Base-by-base conservation (phyloP, 2,797 vertebrate genomes). In the Falco berigora region DNA sequence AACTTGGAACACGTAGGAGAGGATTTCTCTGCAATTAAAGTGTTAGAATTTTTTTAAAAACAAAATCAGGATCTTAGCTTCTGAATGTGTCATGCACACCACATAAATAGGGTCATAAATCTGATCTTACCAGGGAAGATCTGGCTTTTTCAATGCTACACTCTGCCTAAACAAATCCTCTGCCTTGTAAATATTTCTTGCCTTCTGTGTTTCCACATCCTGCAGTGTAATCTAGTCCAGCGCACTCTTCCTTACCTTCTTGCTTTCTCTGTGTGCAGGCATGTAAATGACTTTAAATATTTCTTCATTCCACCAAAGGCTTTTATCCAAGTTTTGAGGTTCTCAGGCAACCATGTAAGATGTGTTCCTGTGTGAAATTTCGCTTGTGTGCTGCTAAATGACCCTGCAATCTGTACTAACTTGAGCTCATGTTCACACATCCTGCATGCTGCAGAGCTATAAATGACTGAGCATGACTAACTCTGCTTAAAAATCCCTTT, bases 401-500 rank as follows among this genome's bases (percentile, higher is more conserved):
- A 95, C 95, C 95, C 91, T 88, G 64, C 80, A 93, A 78, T 81
- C 96, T 96, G 91, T 83, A 91, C 86, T 97, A 96, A 96, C 92
- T 97, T 94, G 72, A 96, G 95, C 86, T 97, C 73, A 68, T 11
- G 14, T 96, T 97, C 63, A 30, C 88, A 96, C 95, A 82, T 82
- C 75, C 78, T 78, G 73, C 23, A 2, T 55, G 94, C 91, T 95
- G 86, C 87, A 94, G 91, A 97, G 86, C 95, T 96, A 97, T 97
- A 97, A 96, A 97, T 96, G 93, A 90, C 73, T 94, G 87, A 94
- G 94, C 94, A 87, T 97, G 95, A 96, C 91, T 96, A 97, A 97
- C 96, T 94, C 91, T 91, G 87, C 92, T 97, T 97, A 87, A 97
- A 97, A 97, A 93, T 97, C 64, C 94, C 56, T 97, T 92, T 93